These are phyloP conservation scores for Gnathonemus echidnorhynchus DNA, from an alignment of 2,113 vertebrate species.

Conservation along the genomic window DNA sequence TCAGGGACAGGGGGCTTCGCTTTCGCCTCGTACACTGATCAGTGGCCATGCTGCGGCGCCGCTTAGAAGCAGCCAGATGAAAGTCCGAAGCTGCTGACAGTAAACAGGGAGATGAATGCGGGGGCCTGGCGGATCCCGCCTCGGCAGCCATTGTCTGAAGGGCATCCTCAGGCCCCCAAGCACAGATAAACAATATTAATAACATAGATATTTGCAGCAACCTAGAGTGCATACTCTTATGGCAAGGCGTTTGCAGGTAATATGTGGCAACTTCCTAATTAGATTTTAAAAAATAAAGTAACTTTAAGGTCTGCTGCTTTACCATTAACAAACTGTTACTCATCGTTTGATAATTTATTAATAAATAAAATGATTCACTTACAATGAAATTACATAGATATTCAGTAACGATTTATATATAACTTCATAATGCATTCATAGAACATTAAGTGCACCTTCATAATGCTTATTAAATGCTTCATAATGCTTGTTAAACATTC, in stretches of 20 bases:
- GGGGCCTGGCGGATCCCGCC: constrained; percentile 45
- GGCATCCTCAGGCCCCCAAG: constrained; percentile 31
- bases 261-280: background rate
- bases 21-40: constrained; percentile 19
- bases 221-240: background rate
- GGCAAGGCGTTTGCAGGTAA: background rate
- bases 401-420: background rate
- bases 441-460: background rate
- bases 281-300: background rate
- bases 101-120: constrained; percentile 31
- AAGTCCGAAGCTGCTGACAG: background rate
- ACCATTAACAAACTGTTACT: background rate
- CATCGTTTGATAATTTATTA: background rate
- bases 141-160: constrained; percentile 45
- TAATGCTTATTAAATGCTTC: background rate
- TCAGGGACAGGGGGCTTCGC: background rate
- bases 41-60: constrained; percentile 18
- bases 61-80: constrained; percentile 8
- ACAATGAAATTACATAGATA: background rate
- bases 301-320: background rate
- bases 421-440: background rate
- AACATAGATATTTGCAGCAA: constrained; percentile 30
- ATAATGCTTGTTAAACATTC: too few species aligned
- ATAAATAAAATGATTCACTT: background rate
- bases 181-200: constrained; percentile 59